Conservation (phyloP, 2,888 invertebrate species). For the Stomorhina lunata region DNA sequence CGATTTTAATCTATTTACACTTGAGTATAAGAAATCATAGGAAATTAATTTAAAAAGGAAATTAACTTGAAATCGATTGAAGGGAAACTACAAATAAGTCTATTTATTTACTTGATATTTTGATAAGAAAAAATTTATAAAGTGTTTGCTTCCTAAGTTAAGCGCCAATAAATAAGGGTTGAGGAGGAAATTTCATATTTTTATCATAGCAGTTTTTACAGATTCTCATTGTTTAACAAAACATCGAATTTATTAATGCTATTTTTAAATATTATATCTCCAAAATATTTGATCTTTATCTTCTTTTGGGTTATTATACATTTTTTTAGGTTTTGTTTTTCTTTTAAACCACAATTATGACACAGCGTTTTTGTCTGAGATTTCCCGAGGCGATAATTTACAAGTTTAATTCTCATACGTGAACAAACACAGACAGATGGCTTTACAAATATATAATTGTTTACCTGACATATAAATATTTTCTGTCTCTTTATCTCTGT, state of each 20-base stretch:
- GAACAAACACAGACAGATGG: not conserved
- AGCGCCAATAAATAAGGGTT: not conserved
- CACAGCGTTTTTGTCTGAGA: not conserved
- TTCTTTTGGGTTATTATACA: not conserved
- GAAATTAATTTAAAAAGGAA: not conserved
- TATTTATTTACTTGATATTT: not conserved
- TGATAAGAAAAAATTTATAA: not conserved
- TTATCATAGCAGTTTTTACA: not conserved
- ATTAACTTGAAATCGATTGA: not conserved
- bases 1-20: not conserved
- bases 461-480: conserved; percentile 19
- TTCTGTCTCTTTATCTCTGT: too few relatives aligned
- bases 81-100: not conserved
- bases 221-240: too few relatives aligned
- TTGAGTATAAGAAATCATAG: not conserved
- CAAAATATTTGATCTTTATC: not conserved
- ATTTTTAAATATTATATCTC: not conserved
- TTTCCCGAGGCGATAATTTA: conserved; percentile 18
- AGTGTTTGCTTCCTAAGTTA: not conserved
- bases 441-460: not conserved
- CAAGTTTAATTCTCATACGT: conserved; percentile 25
- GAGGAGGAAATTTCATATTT: not conserved
- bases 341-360: not conserved
- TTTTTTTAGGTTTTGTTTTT: not conserved
- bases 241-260: too few relatives aligned